phyloP scores from a whole-genome alignment of 2,113 vertebrate species.

The Xiphophorus couchianus region DNA sequence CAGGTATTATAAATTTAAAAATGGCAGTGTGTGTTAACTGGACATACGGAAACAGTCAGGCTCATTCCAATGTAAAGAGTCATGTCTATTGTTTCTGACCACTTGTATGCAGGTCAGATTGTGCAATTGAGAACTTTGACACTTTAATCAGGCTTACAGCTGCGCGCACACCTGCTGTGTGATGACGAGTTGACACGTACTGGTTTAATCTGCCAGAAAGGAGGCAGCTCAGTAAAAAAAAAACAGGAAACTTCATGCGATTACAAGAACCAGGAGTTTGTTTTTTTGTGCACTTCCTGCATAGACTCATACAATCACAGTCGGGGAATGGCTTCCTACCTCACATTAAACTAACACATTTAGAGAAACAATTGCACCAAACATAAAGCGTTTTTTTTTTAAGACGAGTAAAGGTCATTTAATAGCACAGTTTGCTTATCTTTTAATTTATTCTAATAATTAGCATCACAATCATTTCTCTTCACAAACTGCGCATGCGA shows the following conservation, averaged over 20 bases:
- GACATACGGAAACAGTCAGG: neutral
- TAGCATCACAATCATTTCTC: neutral
- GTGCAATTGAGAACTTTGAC: slow-evolving; percentile 3
- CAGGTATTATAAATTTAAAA: no score
- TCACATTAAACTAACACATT: neutral
- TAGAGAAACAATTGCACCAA: neutral
- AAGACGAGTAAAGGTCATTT: neutral
- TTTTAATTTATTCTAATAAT: neutral
- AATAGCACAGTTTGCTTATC: neutral
- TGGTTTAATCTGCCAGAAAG: neutral
- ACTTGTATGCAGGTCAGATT: neutral
- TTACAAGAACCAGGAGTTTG: slow-evolving; percentile 6
- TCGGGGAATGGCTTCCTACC: slow-evolving; percentile 14
- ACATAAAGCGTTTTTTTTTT: neutral
- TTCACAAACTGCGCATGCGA: slow-evolving; percentile 40
- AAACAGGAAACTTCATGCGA: slow-evolving; percentile 14
- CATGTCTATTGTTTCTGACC: neutral
- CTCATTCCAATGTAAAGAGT: neutral
- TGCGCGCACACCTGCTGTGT: neutral
- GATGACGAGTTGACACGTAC: neutral
- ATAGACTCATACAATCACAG: neutral
- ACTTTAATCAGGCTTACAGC: neutral
- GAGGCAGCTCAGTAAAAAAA: neutral
- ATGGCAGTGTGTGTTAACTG: neutral
- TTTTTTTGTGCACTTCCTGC: slow-evolving; percentile 22